These are phyloP conservation scores for Sarcophaga rosellei DNA, from an alignment of 2,888 invertebrate genomes.

Conservation along the genomic window DNA sequence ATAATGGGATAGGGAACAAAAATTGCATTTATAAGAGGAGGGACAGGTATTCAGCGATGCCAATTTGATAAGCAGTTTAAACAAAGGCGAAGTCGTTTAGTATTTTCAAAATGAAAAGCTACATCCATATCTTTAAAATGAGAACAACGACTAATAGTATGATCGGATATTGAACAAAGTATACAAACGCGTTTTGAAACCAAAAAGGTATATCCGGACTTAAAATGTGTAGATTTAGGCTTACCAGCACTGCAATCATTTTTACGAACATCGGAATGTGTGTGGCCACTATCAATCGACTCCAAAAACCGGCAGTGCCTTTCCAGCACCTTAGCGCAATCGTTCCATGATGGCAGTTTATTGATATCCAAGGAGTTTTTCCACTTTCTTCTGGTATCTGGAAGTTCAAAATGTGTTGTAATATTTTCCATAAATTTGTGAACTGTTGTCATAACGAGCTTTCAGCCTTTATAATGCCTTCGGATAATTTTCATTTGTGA, in stretches of 20 bases:
- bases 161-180: conserved; percentile 25
- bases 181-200: conserved; percentile 22
- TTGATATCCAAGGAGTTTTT: conserved; percentile 56
- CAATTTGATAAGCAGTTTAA: neutral
- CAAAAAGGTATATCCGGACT: neutral
- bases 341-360: conserved; percentile 52
- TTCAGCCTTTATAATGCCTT: conserved; percentile 49
- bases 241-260: neutral
- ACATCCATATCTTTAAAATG: conserved; percentile 33
- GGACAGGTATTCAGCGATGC: too few species aligned
- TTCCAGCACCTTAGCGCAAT: conserved; percentile 45
- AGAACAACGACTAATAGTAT: conserved; percentile 15
- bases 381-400: conserved; percentile 50
- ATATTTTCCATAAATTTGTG: conserved; percentile 46
- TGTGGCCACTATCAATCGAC: conserved; percentile 5
- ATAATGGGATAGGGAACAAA: conserved; percentile 37
- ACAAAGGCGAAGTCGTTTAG: conserved; percentile 17
- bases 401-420: conserved; percentile 40
- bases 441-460: conserved; percentile 41
- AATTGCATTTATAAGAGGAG: conserved; percentile 14
- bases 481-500: conserved; percentile 42
- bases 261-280: neutral
- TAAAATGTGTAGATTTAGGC: neutral
- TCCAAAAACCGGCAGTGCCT: conserved; percentile 51
- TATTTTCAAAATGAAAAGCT: conserved; percentile 22